Conservation (phyloP, 2,113 vertebrate genomes). For the mouse (Mus musculus) region GRCm39 chr3:106920501-106921000, state of each 20-base stretch:
- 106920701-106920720: neutral
- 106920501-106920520: neutral
- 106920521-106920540: neutral
- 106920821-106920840: neutral
- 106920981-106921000: neutral
- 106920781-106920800: neutral
- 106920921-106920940: neutral
- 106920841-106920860: neutral
- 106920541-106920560: neutral
- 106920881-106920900: neutral
- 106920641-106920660: slow-evolving; percentile 28
- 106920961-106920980: neutral
- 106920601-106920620: neutral
- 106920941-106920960: neutral
- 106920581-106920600: neutral
- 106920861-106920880: neutral
- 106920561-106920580: neutral
- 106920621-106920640: neutral
- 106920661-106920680: neutral
- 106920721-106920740: neutral
- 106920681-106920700: neutral
- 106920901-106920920: neutral
- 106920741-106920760: neutral
- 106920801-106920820: neutral
- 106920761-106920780: neutral